phyloP scores from a whole-genome alignment of 1,140 invertebrate genomes.

The Drosophila tani region DNA sequence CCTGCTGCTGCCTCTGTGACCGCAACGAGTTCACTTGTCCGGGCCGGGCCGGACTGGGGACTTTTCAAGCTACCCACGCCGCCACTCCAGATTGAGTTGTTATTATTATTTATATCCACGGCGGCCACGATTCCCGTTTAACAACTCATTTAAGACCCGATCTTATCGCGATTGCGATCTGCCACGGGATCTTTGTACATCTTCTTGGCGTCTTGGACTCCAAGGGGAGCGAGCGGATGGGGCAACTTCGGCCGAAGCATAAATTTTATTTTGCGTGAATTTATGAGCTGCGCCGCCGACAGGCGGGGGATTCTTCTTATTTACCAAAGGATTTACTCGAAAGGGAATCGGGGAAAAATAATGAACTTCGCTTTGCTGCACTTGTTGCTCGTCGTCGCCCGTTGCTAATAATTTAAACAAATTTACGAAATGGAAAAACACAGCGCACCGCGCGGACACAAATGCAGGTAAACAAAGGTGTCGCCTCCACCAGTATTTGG shows the following conservation, averaged over 20 bases:
- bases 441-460: slow-evolving; percentile 5
- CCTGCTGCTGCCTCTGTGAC: slow-evolving; percentile 5
- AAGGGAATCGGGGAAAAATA: slow-evolving; percentile 47
- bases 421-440: slow-evolving; percentile 57
- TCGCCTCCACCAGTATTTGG: slow-evolving; percentile 62
- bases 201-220: slow-evolving; percentile 7
- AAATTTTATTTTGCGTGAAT: slow-evolving; percentile 81
- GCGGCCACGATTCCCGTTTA: slow-evolving; percentile 57
- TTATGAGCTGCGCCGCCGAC: slow-evolving; percentile 69
- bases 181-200: slow-evolving; percentile 31
- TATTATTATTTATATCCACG: slow-evolving; percentile 67
- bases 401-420: slow-evolving; percentile 79
- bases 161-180: slow-evolving; percentile 48
- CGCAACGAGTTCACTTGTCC: slow-evolving; percentile 30
- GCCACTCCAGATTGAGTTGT: slow-evolving; percentile 64
- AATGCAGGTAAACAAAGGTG: slow-evolving; percentile 67
- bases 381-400: slow-evolving; percentile 58
- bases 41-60: not conserved
- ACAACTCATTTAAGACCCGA: slow-evolving; percentile 76
- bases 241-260: slow-evolving; percentile 29
- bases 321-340: slow-evolving; percentile 70
- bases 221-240: not conserved
- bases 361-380: slow-evolving; percentile 60
- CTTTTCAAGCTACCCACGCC: slow-evolving; percentile 28
- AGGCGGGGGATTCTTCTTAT: slow-evolving; percentile 44